Evolutionary conservation across 92 coral and sea anemone species (phyloP), one percentile per base, ranked within the genome.

Genomic region (Scolanthus callimorphus): DNA sequence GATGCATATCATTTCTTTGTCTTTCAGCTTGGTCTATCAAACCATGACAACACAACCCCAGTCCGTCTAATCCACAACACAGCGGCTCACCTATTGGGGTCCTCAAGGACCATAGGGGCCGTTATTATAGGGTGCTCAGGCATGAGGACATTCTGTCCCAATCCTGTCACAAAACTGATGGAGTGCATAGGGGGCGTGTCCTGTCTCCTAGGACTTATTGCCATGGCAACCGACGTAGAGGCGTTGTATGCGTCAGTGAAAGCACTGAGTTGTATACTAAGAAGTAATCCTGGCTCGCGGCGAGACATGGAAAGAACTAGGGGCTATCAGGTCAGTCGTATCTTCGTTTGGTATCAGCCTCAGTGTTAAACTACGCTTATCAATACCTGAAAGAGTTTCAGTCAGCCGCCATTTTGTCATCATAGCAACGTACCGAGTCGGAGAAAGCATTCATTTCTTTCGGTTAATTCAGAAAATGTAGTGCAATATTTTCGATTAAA

Each of bases 21-120:
- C 13, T n/a, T 29, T 2, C 55, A 90, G 97, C 97, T 91, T 63
- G 96, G 89, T 39, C 74, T 91, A 8, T 54, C 88, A 37, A 74
- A 76, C 46, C 81, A 70, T 29, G 97, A 91, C 34, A 83, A 83
- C 69, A 64, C 89, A 6, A 91, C 97, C 23, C 97, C 97, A 23
- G 91, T 91, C 29, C 97, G 95, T 21, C 71, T 91, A 66, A 81
- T 91, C 45, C 96, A 91, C 76, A 88, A 91, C 84, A 91, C 96
- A 1, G 85, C 97, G 1, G 85, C 96, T 12, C 97, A 91, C 71
- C 84, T 91, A 26, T 81, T 59, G 49, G 97, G 97, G 23, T 70
- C 97, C 23, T 83, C 97, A 3, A 78, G 97, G 37, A 88, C 89
- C 29, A 89, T 91, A 12, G 97, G 97, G 11, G 85, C 96, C 12